Evolutionary conservation across 1,140 invertebrate genomes (phyloP).

Genomic region (Epicauta chinensis): DNA sequence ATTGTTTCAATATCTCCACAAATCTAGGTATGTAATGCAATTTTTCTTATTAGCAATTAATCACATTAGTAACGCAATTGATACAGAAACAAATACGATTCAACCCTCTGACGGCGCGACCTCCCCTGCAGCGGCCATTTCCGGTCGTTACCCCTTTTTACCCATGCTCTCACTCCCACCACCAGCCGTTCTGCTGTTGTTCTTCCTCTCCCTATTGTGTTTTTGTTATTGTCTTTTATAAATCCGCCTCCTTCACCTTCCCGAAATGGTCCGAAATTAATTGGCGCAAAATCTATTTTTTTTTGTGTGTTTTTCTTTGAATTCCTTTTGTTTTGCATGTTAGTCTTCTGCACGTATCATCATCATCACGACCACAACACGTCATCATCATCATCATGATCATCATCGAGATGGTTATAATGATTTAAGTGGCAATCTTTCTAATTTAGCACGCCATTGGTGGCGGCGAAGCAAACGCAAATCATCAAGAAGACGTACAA

Average conservation of each 20-base stretch:
- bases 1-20: too few relatives aligned
- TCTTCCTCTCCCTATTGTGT: too few relatives aligned
- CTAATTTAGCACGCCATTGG: conserved; percentile 20
- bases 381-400: too few relatives aligned
- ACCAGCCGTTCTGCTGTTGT: neutral
- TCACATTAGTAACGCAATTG: neutral
- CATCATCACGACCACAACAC: neutral
- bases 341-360: conserved; percentile 20
- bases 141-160: neutral
- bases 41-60: too few relatives aligned
- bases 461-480: conserved; percentile 26
- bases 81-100: too few relatives aligned
- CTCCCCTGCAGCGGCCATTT: neutral
- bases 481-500: conserved; percentile 13
- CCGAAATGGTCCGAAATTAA: neutral
- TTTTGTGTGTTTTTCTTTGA: conserved; percentile 19
- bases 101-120: neutral
- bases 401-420: conserved; percentile 16
- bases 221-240: too few relatives aligned
- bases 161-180: neutral
- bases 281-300: conserved; percentile 1
- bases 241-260: conserved; percentile 1
- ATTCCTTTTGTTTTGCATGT: conserved; percentile 27
- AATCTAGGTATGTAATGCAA: too few relatives aligned
- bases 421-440: conserved; percentile 22